Evolutionary conservation across 2,797 vertebrate genomes (phyloP), one percentile per base, ranked within the genome.

Genomic region (Cetoscarus ocellatus): DNA sequence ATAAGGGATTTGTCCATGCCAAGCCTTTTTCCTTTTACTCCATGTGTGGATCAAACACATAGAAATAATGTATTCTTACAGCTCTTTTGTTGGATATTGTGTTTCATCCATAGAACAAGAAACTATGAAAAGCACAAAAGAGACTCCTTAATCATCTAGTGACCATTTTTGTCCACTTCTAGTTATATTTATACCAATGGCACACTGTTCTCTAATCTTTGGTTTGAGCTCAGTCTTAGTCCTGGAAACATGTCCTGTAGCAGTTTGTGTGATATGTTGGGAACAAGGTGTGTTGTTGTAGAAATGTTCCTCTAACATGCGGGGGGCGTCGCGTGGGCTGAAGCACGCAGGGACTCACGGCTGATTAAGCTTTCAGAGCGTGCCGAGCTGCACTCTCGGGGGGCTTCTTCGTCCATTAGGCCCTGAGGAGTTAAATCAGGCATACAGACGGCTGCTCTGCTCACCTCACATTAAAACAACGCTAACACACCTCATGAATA

Each of bases 351-450:
- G 43, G 71, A 70, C 40, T 0, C 75, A 68, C 6, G 65, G 74
- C 27, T 84, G 76, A 87, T 84, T 85, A 79, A 67, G 73, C 83
- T 84, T 75, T 7, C 7, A 0, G 67, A 64, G 68, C 36, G 5
- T 43, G 62, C 13, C 1, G 77, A 14, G 73, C 71, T 47, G 75
- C 61, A 9, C 70, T 64, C 76, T 52, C 48, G n/a, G 50, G 38
- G 57, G 38, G 57, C 65, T 69, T 45, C 57, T 67, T 40, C 45
- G 9, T 80, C 84, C 82, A 82, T 87, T 82, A 85, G 70, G 64
- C 70, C 72, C 51, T 15, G 83, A 66, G 76, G 78, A 67, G 74
- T 60, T 57, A 57, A 83, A 71, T 80, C 69, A 87, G 74, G 78
- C 82, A 2, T 72, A 3, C 36, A 0, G 61, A 48, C 58, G 44